Percentiles rank a stretch among this genome's conserved stretches.
These are phyloP conservation scores for Botia almorhae DNA, from an alignment of 2,797 vertebrate species.

Conservation along the genomic window DNA sequence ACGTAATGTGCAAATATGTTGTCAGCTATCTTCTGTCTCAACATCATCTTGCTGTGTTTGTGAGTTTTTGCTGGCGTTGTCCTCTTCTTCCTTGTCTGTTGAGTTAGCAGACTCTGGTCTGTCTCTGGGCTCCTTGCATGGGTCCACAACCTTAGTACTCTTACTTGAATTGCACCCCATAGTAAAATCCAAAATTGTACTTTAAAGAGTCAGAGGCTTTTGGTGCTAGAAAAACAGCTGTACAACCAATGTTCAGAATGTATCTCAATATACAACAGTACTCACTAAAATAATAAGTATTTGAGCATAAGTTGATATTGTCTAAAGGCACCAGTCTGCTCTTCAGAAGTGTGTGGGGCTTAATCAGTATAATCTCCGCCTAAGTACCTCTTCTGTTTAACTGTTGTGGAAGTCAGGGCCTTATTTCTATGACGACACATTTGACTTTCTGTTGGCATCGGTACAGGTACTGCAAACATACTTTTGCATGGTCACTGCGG, in stretches of 20 bases:
- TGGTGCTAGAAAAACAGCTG: not conserved
- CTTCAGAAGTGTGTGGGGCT: conserved; percentile 22
- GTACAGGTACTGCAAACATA: conserved; percentile 45
- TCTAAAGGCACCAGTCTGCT: not conserved
- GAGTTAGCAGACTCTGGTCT: conserved; percentile 65
- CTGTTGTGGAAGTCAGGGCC: conserved; percentile 63
- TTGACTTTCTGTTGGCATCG: conserved; percentile 62
- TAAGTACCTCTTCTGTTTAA: conserved; percentile 64
- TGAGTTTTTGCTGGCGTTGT: conserved; percentile 45
- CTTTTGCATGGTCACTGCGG: conserved; percentile 60
- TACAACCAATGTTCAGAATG: not conserved
- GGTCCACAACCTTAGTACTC: conserved; percentile 65
- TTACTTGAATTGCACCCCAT: conserved; percentile 81
- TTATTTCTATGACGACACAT: conserved; percentile 77
- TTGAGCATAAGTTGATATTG: no score
- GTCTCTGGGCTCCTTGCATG: conserved; percentile 69
- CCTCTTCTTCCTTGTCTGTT: conserved; percentile 41
- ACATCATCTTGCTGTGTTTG: conserved; percentile 57
- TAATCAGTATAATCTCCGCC: conserved; percentile 53
- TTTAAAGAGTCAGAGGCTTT: not conserved
- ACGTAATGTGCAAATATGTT: not conserved
- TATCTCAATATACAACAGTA: not conserved
- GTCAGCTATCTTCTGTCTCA: conserved; percentile 60
- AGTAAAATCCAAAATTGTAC: conserved; percentile 19
- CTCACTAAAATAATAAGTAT: not conserved